Base-by-base conservation (phyloP, 2,113 vertebrate species). In the Promerops cafer region DNA sequence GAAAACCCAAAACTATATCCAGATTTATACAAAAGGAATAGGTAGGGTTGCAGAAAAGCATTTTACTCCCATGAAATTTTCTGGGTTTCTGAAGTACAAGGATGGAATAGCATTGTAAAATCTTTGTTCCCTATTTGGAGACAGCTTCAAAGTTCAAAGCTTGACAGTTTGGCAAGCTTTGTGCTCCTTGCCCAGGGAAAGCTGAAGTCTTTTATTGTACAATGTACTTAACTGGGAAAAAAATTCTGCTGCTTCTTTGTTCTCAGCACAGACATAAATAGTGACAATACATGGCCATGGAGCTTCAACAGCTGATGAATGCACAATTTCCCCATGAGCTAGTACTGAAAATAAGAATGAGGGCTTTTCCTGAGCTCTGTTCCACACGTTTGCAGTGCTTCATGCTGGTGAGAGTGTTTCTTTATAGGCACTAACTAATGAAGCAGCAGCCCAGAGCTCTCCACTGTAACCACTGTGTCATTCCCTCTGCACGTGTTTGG, bases 231-330 rank as follows among this genome's bases (percentile, higher is more conserved):
- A 47, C 44, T 68, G 60, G 31, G 59, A 5, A 82, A 64, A 74
- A 76, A 24, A 14, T 5, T 71, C 40, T 57, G 31, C 64, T 59
- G 49, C 26, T 77, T 6, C 39, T 83, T 88, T 93, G 54, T 54
- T 54, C 61, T 69, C 57, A 50, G 56, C 30, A 74, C 19, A 77
- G 82, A 50, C 31, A 72, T 54, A 80, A 95, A 88, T 26, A 72
- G 18, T 45, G 78, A 49, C 57, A 89, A 15, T 47, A 26, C 33
- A 45, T 0, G 0, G 28, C 31, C 35, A 11, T 7, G 10, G 12
- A 53, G 28, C 82, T 68, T 61, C 81, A 45, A 8, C 37, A 76
- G 57, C 37, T 61, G 69, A 44, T 49, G 40, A 90, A 80, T 50
- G 39, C 30, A 49, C 16, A 10, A 35, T 49, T 65, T 79, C 61